Evolutionary conservation across 2,797 vertebrate species (phyloP).

Genomic region (Chelon labrosus): DNA sequence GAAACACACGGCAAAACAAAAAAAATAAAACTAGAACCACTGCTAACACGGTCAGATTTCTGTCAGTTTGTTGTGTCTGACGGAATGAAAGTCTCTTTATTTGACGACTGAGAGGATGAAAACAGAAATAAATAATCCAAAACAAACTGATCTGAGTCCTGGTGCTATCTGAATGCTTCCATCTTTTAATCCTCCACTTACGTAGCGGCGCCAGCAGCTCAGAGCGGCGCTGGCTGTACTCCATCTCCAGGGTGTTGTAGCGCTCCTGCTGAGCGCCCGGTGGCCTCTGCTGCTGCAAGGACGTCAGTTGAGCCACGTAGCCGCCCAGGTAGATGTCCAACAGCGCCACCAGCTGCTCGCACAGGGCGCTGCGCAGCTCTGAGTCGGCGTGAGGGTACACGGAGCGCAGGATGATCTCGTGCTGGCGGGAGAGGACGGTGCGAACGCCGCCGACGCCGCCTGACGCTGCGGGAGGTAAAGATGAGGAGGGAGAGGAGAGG

Average conservation of each 20-base stretch:
- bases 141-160: too few relatives aligned
- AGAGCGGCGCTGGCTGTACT: slow-evolving; percentile 91
- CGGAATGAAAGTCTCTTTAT: too few relatives aligned
- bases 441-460: slow-evolving; percentile 86
- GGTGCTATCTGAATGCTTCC: too few relatives aligned
- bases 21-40: background rate
- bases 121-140: too few relatives aligned
- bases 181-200: slow-evolving; percentile 75
- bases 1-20: slow-evolving; percentile 3
- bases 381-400: slow-evolving; percentile 93
- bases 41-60: too few relatives aligned
- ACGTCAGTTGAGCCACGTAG: slow-evolving; percentile 92
- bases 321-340: slow-evolving; percentile 90
- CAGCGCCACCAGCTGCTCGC: slow-evolving; percentile 93
- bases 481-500: background rate
- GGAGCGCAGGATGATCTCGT: slow-evolving; percentile 87
- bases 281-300: slow-evolving; percentile 83
- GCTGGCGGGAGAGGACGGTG: slow-evolving; percentile 85
- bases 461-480: slow-evolving; percentile 80
- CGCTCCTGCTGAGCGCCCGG: slow-evolving; percentile 85
- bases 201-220: slow-evolving; percentile 90
- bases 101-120: too few relatives aligned
- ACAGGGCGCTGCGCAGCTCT: slow-evolving; percentile 86
- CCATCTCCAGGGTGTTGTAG: slow-evolving; percentile 90
- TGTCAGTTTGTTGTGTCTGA: too few relatives aligned